Evolutionary conservation across 2,797 vertebrate species (phyloP).

Genomic region (Gallinago nigripennis): DNA sequence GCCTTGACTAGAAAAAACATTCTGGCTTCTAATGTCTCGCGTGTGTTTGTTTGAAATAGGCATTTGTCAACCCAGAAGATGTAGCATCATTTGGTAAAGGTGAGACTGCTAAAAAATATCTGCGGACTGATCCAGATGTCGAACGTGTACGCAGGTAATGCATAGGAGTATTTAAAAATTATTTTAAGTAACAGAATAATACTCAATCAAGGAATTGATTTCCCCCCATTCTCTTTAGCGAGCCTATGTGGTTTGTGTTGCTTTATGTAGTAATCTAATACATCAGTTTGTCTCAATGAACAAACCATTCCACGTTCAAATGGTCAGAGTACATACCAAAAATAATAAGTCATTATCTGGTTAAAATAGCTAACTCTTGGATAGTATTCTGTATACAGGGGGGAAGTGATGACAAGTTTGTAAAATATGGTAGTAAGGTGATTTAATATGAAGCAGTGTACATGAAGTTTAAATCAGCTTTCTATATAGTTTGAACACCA

Average conservation of each 20-base stretch:
- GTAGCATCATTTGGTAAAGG: slow-evolving; percentile 44
- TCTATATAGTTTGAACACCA: not conserved
- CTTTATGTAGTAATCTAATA: not conserved
- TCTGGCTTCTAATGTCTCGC: not conserved
- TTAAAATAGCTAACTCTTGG: not conserved
- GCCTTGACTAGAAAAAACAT: not conserved
- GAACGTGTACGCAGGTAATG: slow-evolving; percentile 87
- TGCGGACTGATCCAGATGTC: slow-evolving; percentile 80
- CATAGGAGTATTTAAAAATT: not conserved
- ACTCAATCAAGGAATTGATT: not conserved
- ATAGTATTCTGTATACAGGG: not conserved
- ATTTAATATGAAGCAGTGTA: not conserved
- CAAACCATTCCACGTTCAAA: not conserved
- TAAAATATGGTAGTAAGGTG: not conserved
- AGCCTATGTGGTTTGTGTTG: not conserved
- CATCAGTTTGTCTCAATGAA: not conserved
- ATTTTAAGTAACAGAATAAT: not conserved
- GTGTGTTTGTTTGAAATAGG: slow-evolving; percentile 69
- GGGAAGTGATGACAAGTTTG: not conserved
- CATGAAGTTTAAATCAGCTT: not conserved
- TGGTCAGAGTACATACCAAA: not conserved
- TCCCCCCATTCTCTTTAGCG: not conserved
- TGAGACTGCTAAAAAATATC: slow-evolving; percentile 77
- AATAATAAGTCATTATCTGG: not conserved
- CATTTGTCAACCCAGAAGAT: slow-evolving; percentile 86